Evolutionary conservation across 2,888 invertebrate genomes (phyloP).

Genomic region (Ichneumon xanthorius): DNA sequence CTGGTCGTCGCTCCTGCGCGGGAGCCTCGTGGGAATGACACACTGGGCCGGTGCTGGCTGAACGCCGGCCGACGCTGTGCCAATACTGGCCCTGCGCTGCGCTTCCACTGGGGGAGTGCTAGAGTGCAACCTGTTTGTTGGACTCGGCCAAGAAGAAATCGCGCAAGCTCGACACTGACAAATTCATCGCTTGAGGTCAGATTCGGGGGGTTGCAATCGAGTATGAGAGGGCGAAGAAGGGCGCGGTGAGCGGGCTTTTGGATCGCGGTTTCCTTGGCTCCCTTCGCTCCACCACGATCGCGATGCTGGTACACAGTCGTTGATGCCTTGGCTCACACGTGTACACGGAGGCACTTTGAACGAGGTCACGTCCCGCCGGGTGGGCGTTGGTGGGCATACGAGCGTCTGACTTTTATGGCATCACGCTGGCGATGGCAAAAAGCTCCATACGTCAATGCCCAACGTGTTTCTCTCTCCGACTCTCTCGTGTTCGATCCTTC

Average conservation of each 20-base stretch:
- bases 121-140: conserved; percentile 63
- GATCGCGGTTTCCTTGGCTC: conserved; percentile 49
- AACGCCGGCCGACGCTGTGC: too few relatives aligned
- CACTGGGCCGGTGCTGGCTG: background rate
- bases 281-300: conserved; percentile 33
- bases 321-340: conserved; percentile 64
- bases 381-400: conserved; percentile 66
- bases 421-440: conserved; percentile 71
- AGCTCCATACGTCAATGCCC: conserved; percentile 69
- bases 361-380: conserved; percentile 72
- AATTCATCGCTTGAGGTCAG: conserved; percentile 69
- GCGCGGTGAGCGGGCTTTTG: background rate
- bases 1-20: background rate
- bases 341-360: conserved; percentile 66
- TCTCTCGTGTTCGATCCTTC: background rate
- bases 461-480: conserved; percentile 36
- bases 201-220: conserved; percentile 70
- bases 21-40: conserved; percentile 25
- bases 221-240: conserved; percentile 12
- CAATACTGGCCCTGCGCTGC: too few relatives aligned
- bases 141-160: conserved; percentile 65
- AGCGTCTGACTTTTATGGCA: conserved; percentile 75
- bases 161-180: conserved; percentile 71
- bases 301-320: conserved; percentile 25
- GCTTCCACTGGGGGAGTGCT: conserved; percentile 10